These are phyloP conservation scores for Tribolium castaneum DNA, from an alignment of 1,140 invertebrate species.

Conservation along the genomic window DNA sequence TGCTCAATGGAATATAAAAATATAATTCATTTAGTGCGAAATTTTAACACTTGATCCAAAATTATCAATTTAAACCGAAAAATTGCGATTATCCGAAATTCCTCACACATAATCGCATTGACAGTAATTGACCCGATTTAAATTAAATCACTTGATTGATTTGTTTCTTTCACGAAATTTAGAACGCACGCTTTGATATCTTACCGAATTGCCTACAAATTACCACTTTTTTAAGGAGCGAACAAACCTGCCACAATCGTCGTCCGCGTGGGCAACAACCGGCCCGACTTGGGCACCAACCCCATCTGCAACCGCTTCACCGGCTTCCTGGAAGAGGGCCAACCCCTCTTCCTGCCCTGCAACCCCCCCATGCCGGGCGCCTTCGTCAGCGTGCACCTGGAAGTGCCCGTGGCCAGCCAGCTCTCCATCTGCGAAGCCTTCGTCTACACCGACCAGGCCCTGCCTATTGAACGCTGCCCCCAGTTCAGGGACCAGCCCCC, in stretches of 20 bases:
- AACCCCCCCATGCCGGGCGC: constrained; percentile 95
- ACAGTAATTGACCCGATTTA: background rate
- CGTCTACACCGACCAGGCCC: constrained; percentile 93
- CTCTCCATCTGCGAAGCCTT: constrained; percentile 96
- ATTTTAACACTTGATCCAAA: no score
- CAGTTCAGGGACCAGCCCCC: constrained; percentile 92
- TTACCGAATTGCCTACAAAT: no score
- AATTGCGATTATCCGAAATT: background rate
- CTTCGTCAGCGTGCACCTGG: constrained; percentile 92
- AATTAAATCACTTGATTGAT: background rate
- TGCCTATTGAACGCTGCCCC: constrained; percentile 93
- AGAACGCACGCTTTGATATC: background rate
- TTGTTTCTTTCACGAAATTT: background rate
- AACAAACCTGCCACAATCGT: constrained; percentile 86
- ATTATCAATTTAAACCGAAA: no score
- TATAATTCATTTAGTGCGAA: no score
- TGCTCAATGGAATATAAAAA: no score
- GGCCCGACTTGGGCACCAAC: constrained; percentile 93
- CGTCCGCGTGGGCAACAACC: constrained; percentile 92
- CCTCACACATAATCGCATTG: background rate
- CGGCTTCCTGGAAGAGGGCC: constrained; percentile 87
- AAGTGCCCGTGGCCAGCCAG: constrained; percentile 76
- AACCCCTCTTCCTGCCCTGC: constrained; percentile 91
- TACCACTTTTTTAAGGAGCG: constrained; percentile 63
- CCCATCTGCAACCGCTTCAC: constrained; percentile 93